Conservation (phyloP, 2,888 invertebrate species). For the Rhorus exstirpatorius region DNA sequence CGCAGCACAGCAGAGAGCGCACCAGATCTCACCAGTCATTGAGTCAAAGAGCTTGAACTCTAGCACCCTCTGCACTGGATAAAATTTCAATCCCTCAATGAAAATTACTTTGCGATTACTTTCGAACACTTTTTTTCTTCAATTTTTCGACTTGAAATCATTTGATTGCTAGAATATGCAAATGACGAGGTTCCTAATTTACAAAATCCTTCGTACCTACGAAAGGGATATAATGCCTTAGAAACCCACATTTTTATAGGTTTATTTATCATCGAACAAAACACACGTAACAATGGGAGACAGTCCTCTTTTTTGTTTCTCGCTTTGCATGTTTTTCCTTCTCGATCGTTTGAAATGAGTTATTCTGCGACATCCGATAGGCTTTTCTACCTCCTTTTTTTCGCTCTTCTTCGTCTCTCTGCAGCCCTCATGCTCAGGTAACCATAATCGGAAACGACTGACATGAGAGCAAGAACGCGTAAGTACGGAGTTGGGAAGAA, state of each 20-base stretch:
- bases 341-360: not conserved
- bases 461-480: too few relatives aligned
- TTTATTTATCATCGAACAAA: too few relatives aligned
- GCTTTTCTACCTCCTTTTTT: not conserved
- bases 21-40: conserved; percentile 62
- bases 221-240: too few relatives aligned
- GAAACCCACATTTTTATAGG: too few relatives aligned
- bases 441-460: too few relatives aligned
- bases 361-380: not conserved
- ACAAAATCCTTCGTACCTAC: too few relatives aligned
- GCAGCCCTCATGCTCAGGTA: too few relatives aligned
- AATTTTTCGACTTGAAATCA: not conserved
- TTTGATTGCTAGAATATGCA: too few relatives aligned
- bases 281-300: not conserved
- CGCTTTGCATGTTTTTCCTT: not conserved
- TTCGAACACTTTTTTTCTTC: not conserved
- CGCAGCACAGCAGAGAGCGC: conserved; percentile 38
- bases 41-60: conserved; percentile 47
- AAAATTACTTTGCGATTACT: not conserved
- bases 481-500: too few relatives aligned
- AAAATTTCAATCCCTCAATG: not conserved
- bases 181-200: too few relatives aligned
- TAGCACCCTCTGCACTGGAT: not conserved
- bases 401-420: not conserved
- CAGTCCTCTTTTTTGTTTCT: not conserved